These are phyloP conservation scores for Coenonympha arcania DNA, from an alignment of 2,888 invertebrate genomes.

Conservation along the genomic window DNA sequence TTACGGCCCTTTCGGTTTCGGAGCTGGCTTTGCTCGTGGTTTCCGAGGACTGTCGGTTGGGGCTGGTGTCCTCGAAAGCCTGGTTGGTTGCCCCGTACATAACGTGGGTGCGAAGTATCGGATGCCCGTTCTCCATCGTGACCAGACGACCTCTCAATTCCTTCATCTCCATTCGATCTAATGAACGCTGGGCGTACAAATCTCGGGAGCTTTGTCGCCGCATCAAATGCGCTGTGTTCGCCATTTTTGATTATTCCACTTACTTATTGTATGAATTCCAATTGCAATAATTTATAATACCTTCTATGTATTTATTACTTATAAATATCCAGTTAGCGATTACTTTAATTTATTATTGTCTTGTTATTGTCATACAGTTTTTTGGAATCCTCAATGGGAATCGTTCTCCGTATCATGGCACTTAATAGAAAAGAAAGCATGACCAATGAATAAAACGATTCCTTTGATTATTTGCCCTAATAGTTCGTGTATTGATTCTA, in stretches of 20 bases:
- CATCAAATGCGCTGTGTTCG: constrained; percentile 91
- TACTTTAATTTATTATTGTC: constrained; percentile 5
- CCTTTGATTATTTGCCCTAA: constrained; percentile 33
- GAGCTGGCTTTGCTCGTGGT: constrained; percentile 77
- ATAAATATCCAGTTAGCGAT: background rate
- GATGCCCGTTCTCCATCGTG: constrained; percentile 78
- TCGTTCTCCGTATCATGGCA: constrained; percentile 61
- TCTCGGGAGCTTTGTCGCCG: constrained; percentile 91
- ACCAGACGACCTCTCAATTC: constrained; percentile 88
- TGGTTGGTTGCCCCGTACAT: constrained; percentile 91
- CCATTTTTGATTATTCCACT: constrained; percentile 73
- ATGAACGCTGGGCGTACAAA: constrained; percentile 83
- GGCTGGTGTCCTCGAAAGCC: constrained; percentile 78
- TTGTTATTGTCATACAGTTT: constrained; percentile 24
- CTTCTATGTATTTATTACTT: constrained; percentile 29
- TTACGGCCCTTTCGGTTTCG: constrained; percentile 77
- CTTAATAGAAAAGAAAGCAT: constrained; percentile 51
- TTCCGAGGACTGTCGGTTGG: constrained; percentile 56
- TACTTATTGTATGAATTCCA: constrained; percentile 5
- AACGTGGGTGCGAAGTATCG: constrained; percentile 60
- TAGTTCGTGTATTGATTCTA: constrained; percentile 11
- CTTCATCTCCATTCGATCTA: constrained; percentile 89
- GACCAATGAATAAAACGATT: constrained; percentile 39
- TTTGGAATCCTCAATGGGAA: constrained; percentile 38
- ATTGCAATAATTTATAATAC: constrained; percentile 24